These are phyloP conservation scores for Drosophila ambigua DNA, from an alignment of 1,140 invertebrate species.

Conservation along the genomic window DNA sequence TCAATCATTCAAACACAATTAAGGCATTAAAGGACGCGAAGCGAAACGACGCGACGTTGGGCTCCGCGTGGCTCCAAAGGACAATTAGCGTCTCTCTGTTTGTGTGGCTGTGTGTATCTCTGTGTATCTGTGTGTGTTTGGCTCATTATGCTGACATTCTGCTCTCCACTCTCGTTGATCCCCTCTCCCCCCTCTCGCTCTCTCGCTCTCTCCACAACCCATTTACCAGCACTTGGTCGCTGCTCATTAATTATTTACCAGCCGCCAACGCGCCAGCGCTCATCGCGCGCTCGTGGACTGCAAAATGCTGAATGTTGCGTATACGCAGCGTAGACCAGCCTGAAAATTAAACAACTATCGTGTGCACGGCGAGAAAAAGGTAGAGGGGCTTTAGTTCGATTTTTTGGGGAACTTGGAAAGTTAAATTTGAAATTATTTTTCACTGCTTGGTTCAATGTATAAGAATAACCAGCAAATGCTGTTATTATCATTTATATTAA, in stretches of 20 bases:
- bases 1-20: constrained; percentile 77
- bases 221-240: constrained; percentile 49
- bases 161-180: background rate
- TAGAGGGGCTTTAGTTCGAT: too few relatives aligned
- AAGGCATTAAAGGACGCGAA: constrained; percentile 61
- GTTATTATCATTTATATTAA: too few relatives aligned
- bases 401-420: too few relatives aligned
- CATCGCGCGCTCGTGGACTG: constrained; percentile 9
- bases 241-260: constrained; percentile 77
- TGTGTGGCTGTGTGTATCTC: constrained; percentile 10
- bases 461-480: too few relatives aligned
- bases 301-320: constrained; percentile 63
- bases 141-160: constrained; percentile 68
- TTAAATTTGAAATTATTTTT: too few relatives aligned
- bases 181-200: constrained; percentile 7
- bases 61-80: constrained; percentile 16
- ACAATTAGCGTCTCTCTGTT: constrained; percentile 56
- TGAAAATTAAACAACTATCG: constrained; percentile 63
- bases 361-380: constrained; percentile 17
- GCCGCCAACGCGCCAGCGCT: constrained; percentile 48
- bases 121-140: constrained; percentile 20
- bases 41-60: too few relatives aligned
- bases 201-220: constrained; percentile 8
- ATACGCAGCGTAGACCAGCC: constrained; percentile 64
- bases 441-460: too few relatives aligned